These are phyloP conservation scores for Agrilus planipennis DNA, from an alignment of 1,140 invertebrate species.

Conservation along the genomic window DNA sequence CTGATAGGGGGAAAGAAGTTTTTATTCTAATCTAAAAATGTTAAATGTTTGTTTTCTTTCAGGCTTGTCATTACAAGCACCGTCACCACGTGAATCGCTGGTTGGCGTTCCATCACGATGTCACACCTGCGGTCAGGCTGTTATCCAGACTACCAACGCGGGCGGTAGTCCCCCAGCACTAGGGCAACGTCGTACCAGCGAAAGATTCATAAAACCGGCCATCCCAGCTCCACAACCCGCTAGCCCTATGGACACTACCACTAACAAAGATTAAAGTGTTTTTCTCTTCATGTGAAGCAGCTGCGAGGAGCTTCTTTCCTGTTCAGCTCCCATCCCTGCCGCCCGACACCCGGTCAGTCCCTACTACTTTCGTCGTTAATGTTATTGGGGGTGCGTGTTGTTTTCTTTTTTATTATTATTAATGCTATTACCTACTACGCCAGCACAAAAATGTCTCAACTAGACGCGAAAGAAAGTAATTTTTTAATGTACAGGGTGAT, in stretches of 20 bases:
- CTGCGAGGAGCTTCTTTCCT: no score
- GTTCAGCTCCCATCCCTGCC: no score
- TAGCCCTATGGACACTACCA: constrained; percentile 54
- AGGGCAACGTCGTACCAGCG: constrained; percentile 52
- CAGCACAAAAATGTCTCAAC: no score
- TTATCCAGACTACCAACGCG: constrained; percentile 15
- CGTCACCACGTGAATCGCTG: constrained; percentile 37
- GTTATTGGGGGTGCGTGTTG: background rate
- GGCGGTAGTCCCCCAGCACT: constrained; percentile 25
- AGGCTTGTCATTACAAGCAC: constrained; percentile 31
- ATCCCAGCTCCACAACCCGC: constrained; percentile 50
- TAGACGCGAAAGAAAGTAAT: no score
- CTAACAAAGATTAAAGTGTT: constrained; percentile 31
- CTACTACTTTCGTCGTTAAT: no score
- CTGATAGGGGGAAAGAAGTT: no score
- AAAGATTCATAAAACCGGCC: constrained; percentile 67
- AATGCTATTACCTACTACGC: no score
- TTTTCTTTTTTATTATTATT: no score
- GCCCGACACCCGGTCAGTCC: no score
- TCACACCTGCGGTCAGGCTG: constrained; percentile 58
- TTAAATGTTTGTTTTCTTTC: constrained; percentile 13
- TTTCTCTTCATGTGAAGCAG: no score
- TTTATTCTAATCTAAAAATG: no score
- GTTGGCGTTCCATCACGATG: constrained; percentile 56
- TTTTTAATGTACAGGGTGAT: no score